Base-by-base conservation (phyloP, 2,797 vertebrate genomes). In the Falco peregrinus region DNA sequence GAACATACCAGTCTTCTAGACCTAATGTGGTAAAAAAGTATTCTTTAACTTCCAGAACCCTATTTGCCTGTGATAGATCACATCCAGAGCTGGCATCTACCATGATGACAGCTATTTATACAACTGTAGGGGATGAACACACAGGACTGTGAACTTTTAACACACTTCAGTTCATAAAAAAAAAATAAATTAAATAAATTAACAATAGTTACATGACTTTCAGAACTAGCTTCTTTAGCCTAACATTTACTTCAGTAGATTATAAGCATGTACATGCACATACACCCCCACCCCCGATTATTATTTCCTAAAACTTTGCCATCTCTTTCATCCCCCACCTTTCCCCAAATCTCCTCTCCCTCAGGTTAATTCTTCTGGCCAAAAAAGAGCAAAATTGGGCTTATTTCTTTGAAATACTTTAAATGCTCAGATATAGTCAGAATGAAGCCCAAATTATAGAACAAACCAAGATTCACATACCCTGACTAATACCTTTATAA, bases 211-310 rank as follows among this genome's bases (percentile, higher is more conserved):
- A 43, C 17, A 43, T n/a, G 21, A 47, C 61, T 86, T 80, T n/a
- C 53, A 85, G 43, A 61, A 71, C 24, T 39, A 33, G 24, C 11
- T 65, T 39, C 67, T 88, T 71, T 24, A 71, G 48, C 53, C 73
- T 54, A 53, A 63, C 48, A 17, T 37, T 63, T 67, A 59, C 25
- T 73, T 82, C 47, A 77, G 39, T 9, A 69, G 26, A 47, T 37
- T 22, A 1, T 31, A 65, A 2, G 11, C 2, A 2, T 37, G 19
- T 15, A 45, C 10, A n/a, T 2, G 4, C 20, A 69, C 22, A 35
- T 13, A 43, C 13, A 43, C 13, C 29, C 6, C 1, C 35, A 64
- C 11, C 37, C 41, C 41, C 41, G 15, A 48, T 16, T 8, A 21
- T 39, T 60, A 54, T 63, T 77, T 77, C 41, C 31, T 63, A 65